Conservation (phyloP, 2,113 vertebrate genomes). For the Galbula dea region DNA sequence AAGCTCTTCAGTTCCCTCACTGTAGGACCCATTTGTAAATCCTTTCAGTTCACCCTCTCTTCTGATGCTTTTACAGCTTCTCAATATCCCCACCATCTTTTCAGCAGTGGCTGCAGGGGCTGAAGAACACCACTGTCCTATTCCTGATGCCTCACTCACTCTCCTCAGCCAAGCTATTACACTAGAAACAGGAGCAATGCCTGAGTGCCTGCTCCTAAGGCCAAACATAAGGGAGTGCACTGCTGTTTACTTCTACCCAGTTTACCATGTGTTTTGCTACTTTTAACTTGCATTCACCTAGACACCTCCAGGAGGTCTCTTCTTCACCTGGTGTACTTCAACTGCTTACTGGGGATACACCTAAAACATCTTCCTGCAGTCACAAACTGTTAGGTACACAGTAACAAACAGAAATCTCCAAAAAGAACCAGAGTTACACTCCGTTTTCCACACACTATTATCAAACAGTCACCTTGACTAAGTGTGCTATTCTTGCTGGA, state of each 20-base stretch:
- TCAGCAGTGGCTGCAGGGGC: neutral
- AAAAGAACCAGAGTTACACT: neutral
- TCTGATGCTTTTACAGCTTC: neutral
- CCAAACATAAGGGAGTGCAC: neutral
- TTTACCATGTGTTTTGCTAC: neutral
- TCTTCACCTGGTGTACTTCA: neutral
- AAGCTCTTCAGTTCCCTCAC: neutral
- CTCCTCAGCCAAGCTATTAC: neutral
- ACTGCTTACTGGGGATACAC: neutral
- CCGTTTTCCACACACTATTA: neutral
- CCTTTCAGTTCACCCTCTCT: neutral
- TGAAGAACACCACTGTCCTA: neutral
- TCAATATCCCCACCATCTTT: neutral
- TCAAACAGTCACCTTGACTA: conserved; percentile 85
- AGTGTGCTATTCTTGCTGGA: conserved; percentile 88
- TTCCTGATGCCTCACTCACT: neutral
- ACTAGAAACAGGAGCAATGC: neutral
- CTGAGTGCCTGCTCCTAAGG: neutral
- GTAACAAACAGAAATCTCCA: neutral
- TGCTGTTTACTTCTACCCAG: neutral
- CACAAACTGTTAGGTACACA: neutral
- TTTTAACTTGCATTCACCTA: neutral
- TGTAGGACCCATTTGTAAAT: neutral
- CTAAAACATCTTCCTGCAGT: neutral
- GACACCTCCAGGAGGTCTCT: neutral